phyloP scores from a whole-genome alignment of 2,113 vertebrate genomes.

The Prunella himalayana region DNA sequence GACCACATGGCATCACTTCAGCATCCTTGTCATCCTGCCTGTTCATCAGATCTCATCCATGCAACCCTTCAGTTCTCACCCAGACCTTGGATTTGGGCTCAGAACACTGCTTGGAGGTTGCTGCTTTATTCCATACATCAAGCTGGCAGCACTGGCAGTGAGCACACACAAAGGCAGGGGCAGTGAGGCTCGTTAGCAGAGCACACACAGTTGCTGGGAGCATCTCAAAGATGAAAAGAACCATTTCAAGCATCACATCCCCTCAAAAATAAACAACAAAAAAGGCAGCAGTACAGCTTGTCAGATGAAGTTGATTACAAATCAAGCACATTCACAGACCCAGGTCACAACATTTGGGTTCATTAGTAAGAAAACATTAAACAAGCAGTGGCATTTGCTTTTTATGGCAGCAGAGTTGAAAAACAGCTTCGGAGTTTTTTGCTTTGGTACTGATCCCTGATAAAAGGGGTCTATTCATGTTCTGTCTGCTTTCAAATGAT shows the following conservation, averaged over 20 bases:
- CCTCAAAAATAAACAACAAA: neutral
- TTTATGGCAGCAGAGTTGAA: neutral
- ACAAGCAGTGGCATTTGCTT: neutral
- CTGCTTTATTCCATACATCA: neutral
- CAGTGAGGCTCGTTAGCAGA: neutral
- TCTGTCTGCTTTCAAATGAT: neutral
- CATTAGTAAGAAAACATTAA: neutral
- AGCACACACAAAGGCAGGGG: neutral
- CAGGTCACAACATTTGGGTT: neutral
- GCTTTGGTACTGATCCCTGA: neutral
- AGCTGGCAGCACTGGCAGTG: neutral
- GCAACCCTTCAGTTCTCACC: neutral
- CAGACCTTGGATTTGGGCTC: neutral
- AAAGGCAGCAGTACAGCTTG: neutral
- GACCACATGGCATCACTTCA: rapidly evolving
- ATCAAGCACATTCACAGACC: neutral
- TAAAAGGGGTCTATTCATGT: neutral
- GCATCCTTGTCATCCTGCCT: neutral
- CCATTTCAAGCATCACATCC: neutral
- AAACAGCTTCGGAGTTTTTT: neutral
- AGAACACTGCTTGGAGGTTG: neutral
- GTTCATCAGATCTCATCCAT: neutral
- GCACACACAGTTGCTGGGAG: neutral
- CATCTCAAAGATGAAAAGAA: neutral
- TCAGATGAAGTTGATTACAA: neutral